These are phyloP conservation scores for Sorex maritimensis DNA, from an alignment of 2,797 vertebrate species.

Conservation along the genomic window DNA sequence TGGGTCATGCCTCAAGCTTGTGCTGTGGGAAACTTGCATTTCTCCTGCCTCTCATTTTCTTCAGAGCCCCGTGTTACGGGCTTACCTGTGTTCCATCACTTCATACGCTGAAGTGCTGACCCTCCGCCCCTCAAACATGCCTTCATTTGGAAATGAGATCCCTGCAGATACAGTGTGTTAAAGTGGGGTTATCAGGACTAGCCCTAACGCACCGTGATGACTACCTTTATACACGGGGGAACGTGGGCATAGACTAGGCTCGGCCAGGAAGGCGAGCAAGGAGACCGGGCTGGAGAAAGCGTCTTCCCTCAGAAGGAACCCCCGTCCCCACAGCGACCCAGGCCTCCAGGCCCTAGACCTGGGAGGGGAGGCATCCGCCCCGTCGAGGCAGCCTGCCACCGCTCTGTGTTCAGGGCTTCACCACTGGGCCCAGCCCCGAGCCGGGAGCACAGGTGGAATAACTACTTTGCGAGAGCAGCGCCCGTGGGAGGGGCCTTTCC, in stretches of 20 bases:
- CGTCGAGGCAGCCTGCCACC: rapidly evolving
- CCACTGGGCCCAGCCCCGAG: too few relatives aligned
- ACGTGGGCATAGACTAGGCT: background rate
- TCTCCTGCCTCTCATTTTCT: background rate
- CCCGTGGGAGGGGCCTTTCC: too few relatives aligned
- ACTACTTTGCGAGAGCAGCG: too few relatives aligned
- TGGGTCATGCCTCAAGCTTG: too few relatives aligned
- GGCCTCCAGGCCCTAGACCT: background rate
- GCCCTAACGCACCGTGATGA: background rate
- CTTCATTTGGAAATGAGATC: constrained; percentile 15
- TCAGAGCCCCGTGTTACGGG: background rate
- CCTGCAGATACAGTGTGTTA: background rate
- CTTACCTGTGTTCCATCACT: background rate
- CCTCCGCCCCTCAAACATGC: background rate
- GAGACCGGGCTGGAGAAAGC: background rate
- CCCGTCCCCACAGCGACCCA: background rate
- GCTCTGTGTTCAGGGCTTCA: background rate
- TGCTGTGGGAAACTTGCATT: background rate
- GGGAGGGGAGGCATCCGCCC: background rate
- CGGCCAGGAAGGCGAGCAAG: background rate
- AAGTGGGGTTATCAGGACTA: background rate
- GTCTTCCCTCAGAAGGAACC: background rate
- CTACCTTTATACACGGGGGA: background rate
- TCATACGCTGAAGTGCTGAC: background rate
- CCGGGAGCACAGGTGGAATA: too few relatives aligned